Percentiles rank a stretch among this genome's conserved stretches.
Evolutionary conservation across 1,140 invertebrate species (phyloP).

Genomic region (Caligus rogercresseyi): DNA sequence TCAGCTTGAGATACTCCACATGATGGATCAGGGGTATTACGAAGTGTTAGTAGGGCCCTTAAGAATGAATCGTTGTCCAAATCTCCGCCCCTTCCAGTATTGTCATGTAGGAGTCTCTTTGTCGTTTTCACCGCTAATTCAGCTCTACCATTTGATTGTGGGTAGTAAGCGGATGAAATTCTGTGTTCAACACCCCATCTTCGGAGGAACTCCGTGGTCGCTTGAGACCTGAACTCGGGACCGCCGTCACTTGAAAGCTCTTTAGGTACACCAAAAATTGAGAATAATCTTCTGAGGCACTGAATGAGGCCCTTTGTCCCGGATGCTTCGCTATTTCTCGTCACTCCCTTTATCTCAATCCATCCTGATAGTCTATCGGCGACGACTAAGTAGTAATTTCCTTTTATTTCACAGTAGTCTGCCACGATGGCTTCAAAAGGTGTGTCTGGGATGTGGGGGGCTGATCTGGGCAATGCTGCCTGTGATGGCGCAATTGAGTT

Average conservation of each 20-base stretch:
- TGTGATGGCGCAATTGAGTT: neutral
- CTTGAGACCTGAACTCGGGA: slow-evolving; percentile 7
- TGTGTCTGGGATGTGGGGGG: neutral
- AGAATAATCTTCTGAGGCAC: neutral
- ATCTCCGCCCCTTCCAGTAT: neutral
- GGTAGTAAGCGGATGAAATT: neutral
- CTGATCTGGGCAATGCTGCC: neutral
- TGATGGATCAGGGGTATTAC: neutral
- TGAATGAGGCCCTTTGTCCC: neutral
- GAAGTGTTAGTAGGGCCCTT: neutral
- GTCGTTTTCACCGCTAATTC: slow-evolving; percentile 1
- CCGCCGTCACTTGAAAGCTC: too few species aligned
- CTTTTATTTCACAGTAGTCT: neutral
- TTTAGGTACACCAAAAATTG: slow-evolving; percentile 8
- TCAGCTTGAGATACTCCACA: neutral
- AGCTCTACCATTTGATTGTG: slow-evolving; percentile 6
- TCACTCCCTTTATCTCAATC: neutral
- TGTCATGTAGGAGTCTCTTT: slow-evolving; percentile 1
- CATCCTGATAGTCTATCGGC: slow-evolving; percentile 7
- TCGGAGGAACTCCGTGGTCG: neutral
- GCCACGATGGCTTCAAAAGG: neutral
- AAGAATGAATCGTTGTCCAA: slow-evolving; percentile 6
- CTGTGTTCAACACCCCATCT: neutral
- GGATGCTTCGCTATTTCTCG: neutral
- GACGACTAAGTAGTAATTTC: slow-evolving; percentile 4